Percentiles rank a stretch among this genome's conserved stretches.
Evolutionary conservation across 2,113 vertebrate genomes (phyloP).

Genomic region (Chelonoidis abingdonii): DNA sequence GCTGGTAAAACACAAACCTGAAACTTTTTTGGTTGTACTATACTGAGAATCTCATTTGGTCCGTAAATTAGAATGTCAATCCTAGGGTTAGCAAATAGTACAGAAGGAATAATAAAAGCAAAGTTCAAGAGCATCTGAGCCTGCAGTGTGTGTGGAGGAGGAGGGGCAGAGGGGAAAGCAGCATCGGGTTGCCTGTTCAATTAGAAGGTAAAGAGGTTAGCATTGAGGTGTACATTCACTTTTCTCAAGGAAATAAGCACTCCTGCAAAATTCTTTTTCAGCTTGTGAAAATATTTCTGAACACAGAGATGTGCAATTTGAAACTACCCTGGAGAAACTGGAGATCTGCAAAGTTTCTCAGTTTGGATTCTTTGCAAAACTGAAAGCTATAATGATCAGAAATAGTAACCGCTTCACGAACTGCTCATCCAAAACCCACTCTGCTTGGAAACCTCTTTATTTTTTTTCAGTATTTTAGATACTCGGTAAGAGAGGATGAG

Average conservation of each 20-base stretch:
- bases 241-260: neutral
- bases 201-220: neutral
- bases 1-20: slow-evolving; percentile 1
- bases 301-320: neutral
- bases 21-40: neutral
- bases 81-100: slow-evolving; percentile 19
- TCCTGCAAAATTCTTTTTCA: slow-evolving; percentile 34
- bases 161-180: neutral
- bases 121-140: slow-evolving; percentile 17
- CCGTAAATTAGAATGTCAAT: slow-evolving; percentile 35
- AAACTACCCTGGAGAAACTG: neutral
- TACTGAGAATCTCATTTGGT: slow-evolving; percentile 12
- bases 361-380: slow-evolving; percentile 15
- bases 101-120: slow-evolving; percentile 38
- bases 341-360: neutral
- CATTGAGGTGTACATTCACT: neutral
- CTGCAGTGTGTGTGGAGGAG: neutral
- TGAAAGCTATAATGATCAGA: slow-evolving; percentile 26
- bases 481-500: neutral
- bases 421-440: neutral
- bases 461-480: neutral
- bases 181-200: neutral
- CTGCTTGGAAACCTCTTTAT: neutral
- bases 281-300: neutral
- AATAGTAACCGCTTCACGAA: neutral